These are phyloP conservation scores for Scrobipalpa atriplicella DNA, from an alignment of 2,888 invertebrate species.

Conservation along the genomic window DNA sequence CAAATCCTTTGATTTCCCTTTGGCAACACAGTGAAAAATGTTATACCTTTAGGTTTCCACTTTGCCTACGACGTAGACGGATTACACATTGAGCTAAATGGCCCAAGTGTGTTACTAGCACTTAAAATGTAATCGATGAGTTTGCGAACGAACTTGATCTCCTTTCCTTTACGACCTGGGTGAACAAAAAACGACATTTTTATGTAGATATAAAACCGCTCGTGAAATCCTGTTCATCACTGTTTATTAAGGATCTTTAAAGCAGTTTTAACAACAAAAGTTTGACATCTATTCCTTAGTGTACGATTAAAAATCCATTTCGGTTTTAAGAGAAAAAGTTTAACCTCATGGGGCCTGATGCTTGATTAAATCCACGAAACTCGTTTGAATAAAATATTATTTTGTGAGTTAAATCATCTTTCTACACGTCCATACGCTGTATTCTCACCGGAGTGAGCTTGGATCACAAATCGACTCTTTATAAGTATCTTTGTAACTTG, in stretches of 20 bases:
- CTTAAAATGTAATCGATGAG: neutral
- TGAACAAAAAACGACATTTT: constrained; percentile 9
- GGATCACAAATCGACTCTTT: too few relatives aligned
- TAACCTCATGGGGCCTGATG: too few relatives aligned
- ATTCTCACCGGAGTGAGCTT: too few relatives aligned
- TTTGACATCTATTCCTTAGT: neutral
- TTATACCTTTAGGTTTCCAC: neutral
- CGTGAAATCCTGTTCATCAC: neutral
- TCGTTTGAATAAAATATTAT: too few relatives aligned
- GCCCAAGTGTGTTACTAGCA: neutral
- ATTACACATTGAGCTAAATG: neutral
- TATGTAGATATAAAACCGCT: constrained; percentile 3
- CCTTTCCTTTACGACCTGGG: neutral
- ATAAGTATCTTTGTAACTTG: too few relatives aligned
- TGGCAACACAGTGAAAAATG: too few relatives aligned
- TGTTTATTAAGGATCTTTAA: neutral
- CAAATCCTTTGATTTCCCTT: too few relatives aligned
- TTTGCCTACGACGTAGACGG: neutral
- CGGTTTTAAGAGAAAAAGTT: too few relatives aligned
- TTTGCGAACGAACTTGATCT: neutral
- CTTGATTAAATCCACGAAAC: too few relatives aligned
- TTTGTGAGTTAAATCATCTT: too few relatives aligned
- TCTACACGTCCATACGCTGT: too few relatives aligned
- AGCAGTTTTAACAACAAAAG: neutral
- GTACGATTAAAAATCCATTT: too few relatives aligned